Percentiles rank a stretch among this genome's conserved stretches.
phyloP scores from a whole-genome alignment of 1,140 invertebrate species.

The Drosophila willistoni region DNA sequence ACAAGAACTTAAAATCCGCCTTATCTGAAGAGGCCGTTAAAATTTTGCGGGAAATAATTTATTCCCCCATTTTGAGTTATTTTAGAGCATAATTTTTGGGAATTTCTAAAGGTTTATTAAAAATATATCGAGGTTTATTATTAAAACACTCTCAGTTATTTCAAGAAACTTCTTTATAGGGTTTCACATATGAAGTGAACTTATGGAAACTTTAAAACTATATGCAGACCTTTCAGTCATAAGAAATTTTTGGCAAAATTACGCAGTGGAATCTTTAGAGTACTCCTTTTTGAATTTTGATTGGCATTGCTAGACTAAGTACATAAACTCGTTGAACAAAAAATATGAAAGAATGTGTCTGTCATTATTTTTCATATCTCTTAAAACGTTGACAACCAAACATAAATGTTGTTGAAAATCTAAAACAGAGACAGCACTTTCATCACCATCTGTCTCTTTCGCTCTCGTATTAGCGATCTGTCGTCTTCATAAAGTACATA shows the following conservation, averaged over 20 bases:
- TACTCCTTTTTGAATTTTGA: not conserved
- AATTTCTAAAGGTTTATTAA: too few species aligned
- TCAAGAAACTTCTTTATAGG: too few species aligned
- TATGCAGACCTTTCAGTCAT: too few species aligned
- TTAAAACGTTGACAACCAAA: not conserved
- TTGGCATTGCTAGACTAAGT: constrained; percentile 3
- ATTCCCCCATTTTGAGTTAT: too few species aligned
- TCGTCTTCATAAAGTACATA: constrained; percentile 49
- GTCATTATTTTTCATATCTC: constrained; percentile 1
- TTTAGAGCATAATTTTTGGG: too few species aligned
- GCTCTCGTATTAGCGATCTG: constrained; percentile 45
- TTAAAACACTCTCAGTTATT: too few species aligned
- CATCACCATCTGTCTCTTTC: not conserved
- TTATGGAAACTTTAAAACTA: too few species aligned
- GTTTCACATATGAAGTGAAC: too few species aligned
- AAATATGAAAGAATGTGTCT: constrained; percentile 9
- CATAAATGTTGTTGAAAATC: constrained; percentile 10
- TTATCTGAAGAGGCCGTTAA: not conserved
- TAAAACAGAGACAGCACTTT: constrained; percentile 4
- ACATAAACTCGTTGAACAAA: not conserved
- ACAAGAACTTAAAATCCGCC: not conserved
- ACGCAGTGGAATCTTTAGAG: not conserved
- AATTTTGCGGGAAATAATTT: not conserved
- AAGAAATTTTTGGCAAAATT: not conserved
- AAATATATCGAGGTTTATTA: too few species aligned